phyloP scores from a whole-genome alignment of 2,113 vertebrate genomes.

The Austrofundulus limnaeus region DNA sequence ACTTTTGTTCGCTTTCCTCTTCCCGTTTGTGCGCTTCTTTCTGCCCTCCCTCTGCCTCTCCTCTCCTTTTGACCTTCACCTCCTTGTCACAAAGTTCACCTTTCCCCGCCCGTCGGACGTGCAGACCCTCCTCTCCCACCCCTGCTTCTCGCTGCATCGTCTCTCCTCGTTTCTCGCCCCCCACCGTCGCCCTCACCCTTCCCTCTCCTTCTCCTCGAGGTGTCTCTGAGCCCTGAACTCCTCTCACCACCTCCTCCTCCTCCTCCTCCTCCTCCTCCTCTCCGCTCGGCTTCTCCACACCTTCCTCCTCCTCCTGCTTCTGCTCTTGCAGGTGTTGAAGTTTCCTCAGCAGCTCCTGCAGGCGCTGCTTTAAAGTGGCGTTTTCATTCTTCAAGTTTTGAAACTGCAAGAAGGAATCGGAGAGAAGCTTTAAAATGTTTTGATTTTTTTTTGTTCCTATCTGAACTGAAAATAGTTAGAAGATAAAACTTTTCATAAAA shows the following conservation, averaged over 20 bases:
- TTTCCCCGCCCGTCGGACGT: conserved; percentile 43
- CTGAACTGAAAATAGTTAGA: conserved; percentile 6
- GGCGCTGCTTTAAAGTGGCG: conserved; percentile 61
- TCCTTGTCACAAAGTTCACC: conserved; percentile 34
- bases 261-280: conserved; percentile 38
- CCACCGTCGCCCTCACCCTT: conserved; percentile 50
- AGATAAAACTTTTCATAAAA: no score
- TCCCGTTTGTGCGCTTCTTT: conserved; percentile 53
- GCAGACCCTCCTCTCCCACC: conserved; percentile 75
- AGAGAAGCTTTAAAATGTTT: conserved; percentile 11
- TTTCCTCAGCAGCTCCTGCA: conserved; percentile 65
- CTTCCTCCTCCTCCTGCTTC: no score
- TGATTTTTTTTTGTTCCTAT: neutral
- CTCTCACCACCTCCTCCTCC: conserved; percentile 51
- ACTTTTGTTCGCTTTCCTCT: conserved; percentile 33
- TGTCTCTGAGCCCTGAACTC: conserved; percentile 59
- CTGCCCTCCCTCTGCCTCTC: conserved; percentile 77
- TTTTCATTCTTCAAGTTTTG: conserved; percentile 81
- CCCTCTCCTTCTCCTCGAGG: conserved; percentile 73
- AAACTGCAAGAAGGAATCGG: conserved; percentile 60
- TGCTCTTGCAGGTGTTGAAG: conserved; percentile 38
- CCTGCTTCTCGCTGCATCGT: conserved; percentile 73
- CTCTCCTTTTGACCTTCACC: conserved; percentile 57
- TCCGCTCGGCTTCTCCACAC: conserved; percentile 35
- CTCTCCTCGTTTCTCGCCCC: conserved; percentile 51